Conservation (phyloP, 2,888 invertebrate genomes). For the Drosophila buzzatii region DNA sequence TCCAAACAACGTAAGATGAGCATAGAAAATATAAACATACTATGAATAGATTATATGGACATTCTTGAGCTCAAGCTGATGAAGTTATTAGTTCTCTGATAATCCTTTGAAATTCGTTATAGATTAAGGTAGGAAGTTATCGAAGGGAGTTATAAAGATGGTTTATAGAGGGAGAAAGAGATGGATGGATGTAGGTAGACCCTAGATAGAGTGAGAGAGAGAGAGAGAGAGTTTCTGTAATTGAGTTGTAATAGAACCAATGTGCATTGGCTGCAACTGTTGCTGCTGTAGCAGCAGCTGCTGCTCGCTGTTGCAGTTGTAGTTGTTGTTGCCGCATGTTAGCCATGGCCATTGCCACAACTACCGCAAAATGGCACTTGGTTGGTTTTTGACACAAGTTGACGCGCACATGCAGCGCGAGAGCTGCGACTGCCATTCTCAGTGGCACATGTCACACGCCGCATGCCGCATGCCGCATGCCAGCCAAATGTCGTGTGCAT, state of each 20-base stretch:
- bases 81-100: neutral
- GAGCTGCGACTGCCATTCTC: conserved; percentile 43
- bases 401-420: conserved; percentile 46
- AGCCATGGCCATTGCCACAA: conserved; percentile 62
- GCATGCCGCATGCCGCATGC: conserved; percentile 48
- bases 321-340: conserved; percentile 25
- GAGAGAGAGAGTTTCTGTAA: neutral
- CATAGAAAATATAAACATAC: neutral
- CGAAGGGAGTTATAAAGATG: no score
- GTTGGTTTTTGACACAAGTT: conserved; percentile 72
- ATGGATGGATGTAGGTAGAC: no score
- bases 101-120: no score
- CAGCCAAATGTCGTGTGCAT: conserved; percentile 54
- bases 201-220: no score
- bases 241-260: conserved; percentile 24
- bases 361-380: conserved; percentile 76
- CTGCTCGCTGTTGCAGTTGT: neutral
- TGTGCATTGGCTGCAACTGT: conserved; percentile 50
- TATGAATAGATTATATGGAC: neutral
- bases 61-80: neutral
- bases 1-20: conserved; percentile 9
- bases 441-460: conserved; percentile 54
- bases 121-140: no score
- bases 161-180: no score
- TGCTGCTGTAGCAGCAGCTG: conserved; percentile 46